Percentiles rank a stretch among this genome's conserved stretches.
Conservation (phyloP, 2,113 vertebrate genomes). For the Neomonachus schauinslandi region DNA sequence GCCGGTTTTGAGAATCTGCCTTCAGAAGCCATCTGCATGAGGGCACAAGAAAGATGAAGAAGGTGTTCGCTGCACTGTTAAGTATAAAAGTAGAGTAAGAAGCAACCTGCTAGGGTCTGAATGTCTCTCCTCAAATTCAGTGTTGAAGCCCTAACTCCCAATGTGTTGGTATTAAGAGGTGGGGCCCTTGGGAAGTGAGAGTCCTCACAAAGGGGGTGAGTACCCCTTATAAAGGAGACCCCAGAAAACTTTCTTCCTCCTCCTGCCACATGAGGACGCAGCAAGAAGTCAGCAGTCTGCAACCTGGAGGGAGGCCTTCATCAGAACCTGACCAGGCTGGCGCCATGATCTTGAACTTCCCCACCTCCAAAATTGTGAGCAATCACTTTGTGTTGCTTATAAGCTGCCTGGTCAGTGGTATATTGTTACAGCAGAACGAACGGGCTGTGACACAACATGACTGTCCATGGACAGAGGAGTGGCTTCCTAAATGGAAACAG, state of each 20-base stretch:
- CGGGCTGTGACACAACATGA: background rate
- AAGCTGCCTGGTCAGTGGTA: background rate
- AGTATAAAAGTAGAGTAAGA: background rate
- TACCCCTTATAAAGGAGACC: background rate
- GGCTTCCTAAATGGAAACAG: background rate
- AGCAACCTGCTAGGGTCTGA: background rate
- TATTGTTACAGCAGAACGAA: background rate
- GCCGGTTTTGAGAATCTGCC: background rate
- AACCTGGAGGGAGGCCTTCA: background rate
- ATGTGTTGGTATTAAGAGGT: background rate
- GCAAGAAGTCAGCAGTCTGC: background rate
- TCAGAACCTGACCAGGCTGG: background rate
- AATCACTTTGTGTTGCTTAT: background rate
- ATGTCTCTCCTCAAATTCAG: background rate
- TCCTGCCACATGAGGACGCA: background rate
- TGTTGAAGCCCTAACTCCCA: background rate
- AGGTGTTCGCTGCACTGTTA: fast-evolving
- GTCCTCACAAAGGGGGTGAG: background rate
- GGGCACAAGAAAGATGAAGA: background rate
- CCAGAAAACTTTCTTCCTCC: background rate
- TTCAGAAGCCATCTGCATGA: background rate
- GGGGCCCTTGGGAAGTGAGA: background rate
- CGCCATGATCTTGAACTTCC: background rate
- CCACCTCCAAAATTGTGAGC: background rate
- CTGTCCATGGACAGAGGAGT: background rate